A percentile compares a stretch with the other conserved stretches of the same genome.
Conservation (phyloP, 2,888 invertebrate genomes). For the Agrotis segetum region DNA sequence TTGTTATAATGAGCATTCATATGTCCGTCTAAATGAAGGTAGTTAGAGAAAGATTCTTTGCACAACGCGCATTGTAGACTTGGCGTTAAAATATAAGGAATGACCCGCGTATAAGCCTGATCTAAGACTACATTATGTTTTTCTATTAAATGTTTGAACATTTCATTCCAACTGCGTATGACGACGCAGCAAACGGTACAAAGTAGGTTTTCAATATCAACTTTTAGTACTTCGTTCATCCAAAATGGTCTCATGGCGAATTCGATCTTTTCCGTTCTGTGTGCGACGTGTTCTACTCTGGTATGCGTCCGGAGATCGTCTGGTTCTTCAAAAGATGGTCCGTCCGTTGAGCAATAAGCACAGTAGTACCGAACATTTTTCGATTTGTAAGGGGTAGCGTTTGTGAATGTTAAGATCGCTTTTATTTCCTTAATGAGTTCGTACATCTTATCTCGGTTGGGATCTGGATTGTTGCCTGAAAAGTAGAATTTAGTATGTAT, state of each 20-base stretch:
- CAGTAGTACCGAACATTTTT: slow-evolving; percentile 72
- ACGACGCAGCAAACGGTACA: slow-evolving; percentile 72
- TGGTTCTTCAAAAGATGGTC: slow-evolving; percentile 68
- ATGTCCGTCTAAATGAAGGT: slow-evolving; percentile 76
- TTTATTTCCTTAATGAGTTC: slow-evolving; percentile 74
- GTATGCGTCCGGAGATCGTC: slow-evolving; percentile 75
- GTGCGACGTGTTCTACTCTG: slow-evolving; percentile 64
- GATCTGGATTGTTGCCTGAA: slow-evolving; percentile 32
- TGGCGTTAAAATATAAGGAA: slow-evolving; percentile 72
- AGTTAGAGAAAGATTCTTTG: slow-evolving; percentile 66
- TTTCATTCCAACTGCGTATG: slow-evolving; percentile 73
- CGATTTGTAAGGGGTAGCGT: slow-evolving; percentile 78
- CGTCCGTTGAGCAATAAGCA: slow-evolving; percentile 74
- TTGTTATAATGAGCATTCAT: slow-evolving; percentile 84
- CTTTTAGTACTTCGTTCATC: slow-evolving; percentile 77
- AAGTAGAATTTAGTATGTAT: slow-evolving; percentile 7
- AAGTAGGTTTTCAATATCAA: slow-evolving; percentile 75
- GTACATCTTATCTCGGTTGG: slow-evolving; percentile 54
- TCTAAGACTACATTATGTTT: slow-evolving; percentile 71
- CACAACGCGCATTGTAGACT: slow-evolving; percentile 76
- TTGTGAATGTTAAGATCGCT: slow-evolving; percentile 74
- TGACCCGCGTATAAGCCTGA: slow-evolving; percentile 71
- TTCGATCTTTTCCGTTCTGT: slow-evolving; percentile 68
- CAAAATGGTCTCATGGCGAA: slow-evolving; percentile 74
- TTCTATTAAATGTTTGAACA: slow-evolving; percentile 76